Conservation (phyloP, 1,140 invertebrate species). For the Prorops nasuta region DNA sequence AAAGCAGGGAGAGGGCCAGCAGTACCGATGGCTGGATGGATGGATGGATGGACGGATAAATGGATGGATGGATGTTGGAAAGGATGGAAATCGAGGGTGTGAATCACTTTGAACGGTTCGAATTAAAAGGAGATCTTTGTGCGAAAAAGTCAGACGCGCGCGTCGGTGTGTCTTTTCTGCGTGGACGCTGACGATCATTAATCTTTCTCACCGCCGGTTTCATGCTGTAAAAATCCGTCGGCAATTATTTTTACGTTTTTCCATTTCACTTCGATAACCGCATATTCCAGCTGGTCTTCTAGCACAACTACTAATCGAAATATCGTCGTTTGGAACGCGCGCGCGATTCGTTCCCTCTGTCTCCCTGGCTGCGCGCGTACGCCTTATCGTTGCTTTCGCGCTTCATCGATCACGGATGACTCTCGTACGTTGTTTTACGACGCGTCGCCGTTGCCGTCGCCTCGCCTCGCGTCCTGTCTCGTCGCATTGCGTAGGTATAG, state of each 20-base stretch:
- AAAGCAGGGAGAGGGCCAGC: too few species aligned
- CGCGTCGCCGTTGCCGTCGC: too few species aligned
- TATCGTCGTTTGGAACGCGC: not conserved
- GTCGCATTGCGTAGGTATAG: too few species aligned
- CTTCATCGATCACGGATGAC: conserved; percentile 17
- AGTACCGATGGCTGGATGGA: too few species aligned
- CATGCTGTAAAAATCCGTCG: not conserved
- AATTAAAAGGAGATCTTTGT: too few species aligned
- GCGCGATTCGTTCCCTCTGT: too few species aligned
- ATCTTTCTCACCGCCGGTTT: not conserved
- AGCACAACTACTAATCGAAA: not conserved
- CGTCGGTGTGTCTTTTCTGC: not conserved
- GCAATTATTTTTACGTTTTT: not conserved
- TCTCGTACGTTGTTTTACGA: too few species aligned
- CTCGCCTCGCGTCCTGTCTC: too few species aligned
- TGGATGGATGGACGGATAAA: conserved; percentile 6
- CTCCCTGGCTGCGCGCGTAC: not conserved
- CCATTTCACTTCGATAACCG: not conserved
- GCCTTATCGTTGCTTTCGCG: conserved; percentile 17
- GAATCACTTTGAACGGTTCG: too few species aligned
- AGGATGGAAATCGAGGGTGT: not conserved
- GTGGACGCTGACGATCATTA: not conserved
- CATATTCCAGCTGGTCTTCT: not conserved
- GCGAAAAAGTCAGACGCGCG: too few species aligned
- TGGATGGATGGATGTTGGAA: not conserved